Conservation (phyloP, 2,797 vertebrate genomes). For the Euthynnus affinis region DNA sequence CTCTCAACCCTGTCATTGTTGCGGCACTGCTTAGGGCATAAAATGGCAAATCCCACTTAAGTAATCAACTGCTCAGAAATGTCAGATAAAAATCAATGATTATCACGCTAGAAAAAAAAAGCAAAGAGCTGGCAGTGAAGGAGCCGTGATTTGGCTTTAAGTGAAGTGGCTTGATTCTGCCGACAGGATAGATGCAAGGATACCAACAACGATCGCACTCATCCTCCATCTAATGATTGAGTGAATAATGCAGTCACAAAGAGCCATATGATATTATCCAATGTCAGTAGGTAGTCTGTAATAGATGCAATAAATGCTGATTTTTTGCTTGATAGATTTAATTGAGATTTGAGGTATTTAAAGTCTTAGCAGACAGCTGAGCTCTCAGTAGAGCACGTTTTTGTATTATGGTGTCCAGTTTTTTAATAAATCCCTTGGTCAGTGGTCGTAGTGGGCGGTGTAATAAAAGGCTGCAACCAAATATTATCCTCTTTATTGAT, state of each 20-base stretch:
- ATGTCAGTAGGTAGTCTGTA: neutral
- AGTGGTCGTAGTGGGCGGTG: neutral
- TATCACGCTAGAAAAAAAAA: slow-evolving; percentile 19
- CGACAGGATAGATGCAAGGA: slow-evolving; percentile 7
- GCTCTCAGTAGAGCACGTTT: neutral
- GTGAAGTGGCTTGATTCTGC: slow-evolving; percentile 18
- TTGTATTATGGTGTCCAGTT: neutral
- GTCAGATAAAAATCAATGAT: slow-evolving; percentile 51
- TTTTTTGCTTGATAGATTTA: slow-evolving; percentile 15
- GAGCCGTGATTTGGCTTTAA: slow-evolving; percentile 51
- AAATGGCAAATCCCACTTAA: slow-evolving; percentile 69
- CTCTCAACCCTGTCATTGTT: slow-evolving; percentile 34
- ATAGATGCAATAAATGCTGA: slow-evolving; percentile 5
- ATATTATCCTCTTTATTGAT: neutral
- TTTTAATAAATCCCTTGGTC: neutral
- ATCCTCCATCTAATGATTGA: neutral
- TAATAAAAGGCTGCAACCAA: neutral
- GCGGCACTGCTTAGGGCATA: slow-evolving; percentile 12
- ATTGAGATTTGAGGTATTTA: slow-evolving; percentile 14
- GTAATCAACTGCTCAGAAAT: slow-evolving; percentile 69
- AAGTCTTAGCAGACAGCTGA: slow-evolving; percentile 2
- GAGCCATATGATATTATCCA: neutral
- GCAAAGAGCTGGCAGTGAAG: slow-evolving; percentile 30
- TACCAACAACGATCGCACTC: slow-evolving; percentile 1
- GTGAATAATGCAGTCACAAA: slow-evolving; percentile 12